Evolutionary conservation across 1,140 invertebrate genomes (phyloP).

Genomic region (Tachypleus tridentatus): DNA sequence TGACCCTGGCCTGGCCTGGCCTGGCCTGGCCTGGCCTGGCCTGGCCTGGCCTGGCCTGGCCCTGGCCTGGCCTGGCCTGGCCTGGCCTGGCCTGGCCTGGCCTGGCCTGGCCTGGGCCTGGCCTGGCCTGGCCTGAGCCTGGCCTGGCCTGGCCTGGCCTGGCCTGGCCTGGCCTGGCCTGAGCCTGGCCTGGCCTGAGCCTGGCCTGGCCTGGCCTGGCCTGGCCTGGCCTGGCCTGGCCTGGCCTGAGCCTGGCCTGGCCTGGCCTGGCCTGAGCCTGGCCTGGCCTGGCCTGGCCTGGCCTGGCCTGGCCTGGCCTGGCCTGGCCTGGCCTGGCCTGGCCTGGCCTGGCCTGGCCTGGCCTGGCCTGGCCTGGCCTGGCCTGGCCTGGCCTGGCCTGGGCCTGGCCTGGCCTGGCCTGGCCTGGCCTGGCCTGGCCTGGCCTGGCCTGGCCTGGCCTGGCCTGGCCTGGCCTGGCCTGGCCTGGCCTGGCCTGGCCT

Average conservation of each 20-base stretch:
- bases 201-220: constrained; percentile 25
- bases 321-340: constrained; percentile 23
- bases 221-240: constrained; percentile 25
- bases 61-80: constrained; percentile 9
- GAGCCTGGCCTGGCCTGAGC: constrained; percentile 22
- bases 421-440: constrained; percentile 26
- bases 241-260: constrained; percentile 20
- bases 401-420: constrained; percentile 22
- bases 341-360: constrained; percentile 25
- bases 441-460: constrained; percentile 26
- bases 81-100: constrained; percentile 15
- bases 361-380: constrained; percentile 21
- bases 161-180: constrained; percentile 23
- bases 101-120: constrained; percentile 23
- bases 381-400: constrained; percentile 24
- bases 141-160: constrained; percentile 24
- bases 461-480: constrained; percentile 26
- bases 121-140: constrained; percentile 25
- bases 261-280: constrained; percentile 23
- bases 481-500: constrained; percentile 24
- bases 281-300: constrained; percentile 20
- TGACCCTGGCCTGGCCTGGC: no score
- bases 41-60: constrained; percentile 18
- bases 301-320: constrained; percentile 25
- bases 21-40: constrained; percentile 17